Evolutionary conservation across 2,888 invertebrate species (phyloP), one percentile per base, ranked within the genome.

Genomic region (Crematogaster levior): DNA sequence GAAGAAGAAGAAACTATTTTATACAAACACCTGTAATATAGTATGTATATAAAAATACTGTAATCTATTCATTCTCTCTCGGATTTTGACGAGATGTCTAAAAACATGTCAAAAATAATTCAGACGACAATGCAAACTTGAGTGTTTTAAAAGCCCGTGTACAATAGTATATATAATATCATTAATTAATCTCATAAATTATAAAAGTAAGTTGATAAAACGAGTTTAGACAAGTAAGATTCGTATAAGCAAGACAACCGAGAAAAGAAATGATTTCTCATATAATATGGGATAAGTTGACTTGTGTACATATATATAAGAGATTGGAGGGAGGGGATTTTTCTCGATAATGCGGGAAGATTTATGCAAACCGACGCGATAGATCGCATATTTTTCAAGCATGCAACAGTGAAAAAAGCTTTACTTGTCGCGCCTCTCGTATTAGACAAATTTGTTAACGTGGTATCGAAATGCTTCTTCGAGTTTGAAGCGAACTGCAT

Each of bases 361-460:
- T 89, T 88, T 89, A 89, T 88, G 72, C 83, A 82, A 58, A 80
- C 73, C 27, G 40, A 61, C 24, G 63, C 82, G 86, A 89, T 86
- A 86, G 82, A 88, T 84, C 74, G 61, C 77, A 70, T 61, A 43
- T 79, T 48, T 48, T 21, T 51, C 58, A 21, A 53, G 61, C 48
- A 61, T 56, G 53, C 68, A 63, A 73, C 80, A 77, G 89, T 85
- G 88, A 90, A 88, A 82, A 84, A 61, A 84, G 80, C 86, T 66
- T 89, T 88, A 89, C 58, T 58, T 63, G 73, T 81, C 66, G 61
- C 66, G 46, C 87, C 88, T 82, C 90, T 90, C 88, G 88, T 88
- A 91, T 91, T 90, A 91, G 89, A 90, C 86, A 91, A 90, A 91
- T 91, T 91, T 91, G 90, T 90, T 91, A 89, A 90, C 82, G 84